Conservation (phyloP, 2,888 invertebrate species). For the Philaethria dido region DNA sequence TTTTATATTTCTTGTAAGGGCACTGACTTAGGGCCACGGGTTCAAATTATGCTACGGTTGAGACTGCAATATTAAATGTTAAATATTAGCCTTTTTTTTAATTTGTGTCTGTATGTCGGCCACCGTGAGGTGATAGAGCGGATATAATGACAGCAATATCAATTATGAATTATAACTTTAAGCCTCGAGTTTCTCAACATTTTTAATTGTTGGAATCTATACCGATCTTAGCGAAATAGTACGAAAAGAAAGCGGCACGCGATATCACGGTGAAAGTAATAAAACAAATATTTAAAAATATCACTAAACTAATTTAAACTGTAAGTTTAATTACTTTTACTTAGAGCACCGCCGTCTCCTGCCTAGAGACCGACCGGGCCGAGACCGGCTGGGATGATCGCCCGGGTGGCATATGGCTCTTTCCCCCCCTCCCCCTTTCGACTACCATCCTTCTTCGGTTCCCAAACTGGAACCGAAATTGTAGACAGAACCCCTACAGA, state of each 20-base stretch:
- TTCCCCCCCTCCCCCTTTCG: no score
- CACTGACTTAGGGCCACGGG: neutral
- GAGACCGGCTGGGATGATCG: no score
- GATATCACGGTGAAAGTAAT: neutral
- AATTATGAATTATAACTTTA: neutral
- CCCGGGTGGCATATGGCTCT: no score
- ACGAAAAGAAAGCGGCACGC: constrained; percentile 7
- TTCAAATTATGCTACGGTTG: neutral
- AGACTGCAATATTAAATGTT: neutral
- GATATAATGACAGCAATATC: neutral
- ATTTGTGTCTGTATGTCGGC: neutral
- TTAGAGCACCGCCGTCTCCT: no score
- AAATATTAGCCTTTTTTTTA: neutral
- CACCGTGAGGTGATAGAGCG: neutral
- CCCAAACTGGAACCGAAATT: no score
- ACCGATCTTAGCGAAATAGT: neutral
- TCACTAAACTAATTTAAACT: neutral
- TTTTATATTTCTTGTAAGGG: no score
- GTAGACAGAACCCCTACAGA: no score
- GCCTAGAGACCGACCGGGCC: no score
- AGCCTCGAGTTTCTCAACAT: neutral
- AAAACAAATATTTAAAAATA: neutral
- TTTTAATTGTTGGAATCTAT: constrained; percentile 1
- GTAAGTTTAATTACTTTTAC: neutral
- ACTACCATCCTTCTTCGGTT: no score